phyloP scores from a whole-genome alignment of 2,797 vertebrate species.

The Eulemur rubriventer region DNA sequence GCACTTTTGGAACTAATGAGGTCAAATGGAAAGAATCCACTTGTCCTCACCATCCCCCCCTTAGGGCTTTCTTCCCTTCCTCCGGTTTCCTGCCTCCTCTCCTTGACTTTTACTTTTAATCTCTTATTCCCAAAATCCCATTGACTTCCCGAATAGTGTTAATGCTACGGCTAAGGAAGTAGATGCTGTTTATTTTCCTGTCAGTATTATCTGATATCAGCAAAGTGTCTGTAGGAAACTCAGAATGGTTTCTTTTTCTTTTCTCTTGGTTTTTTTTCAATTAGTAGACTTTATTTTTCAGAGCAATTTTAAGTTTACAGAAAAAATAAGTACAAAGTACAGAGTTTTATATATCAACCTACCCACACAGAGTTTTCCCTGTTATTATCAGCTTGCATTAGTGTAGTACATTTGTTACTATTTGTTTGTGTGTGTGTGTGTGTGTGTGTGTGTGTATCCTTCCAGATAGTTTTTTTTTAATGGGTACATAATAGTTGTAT shows the following conservation, averaged over 20 bases:
- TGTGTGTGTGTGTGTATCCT: background rate
- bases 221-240: background rate
- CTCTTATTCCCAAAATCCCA: background rate
- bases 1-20: slow-evolving; percentile 39
- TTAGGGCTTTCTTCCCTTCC: slow-evolving; percentile 24
- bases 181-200: background rate
- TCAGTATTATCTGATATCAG: background rate
- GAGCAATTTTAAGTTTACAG: background rate
- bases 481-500: background rate
- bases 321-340: background rate
- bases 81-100: background rate
- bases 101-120: background rate
- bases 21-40: background rate
- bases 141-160: background rate
- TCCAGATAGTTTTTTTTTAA: background rate
- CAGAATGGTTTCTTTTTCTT: background rate
- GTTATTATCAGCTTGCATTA: background rate
- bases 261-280: background rate
- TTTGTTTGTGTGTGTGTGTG: background rate
- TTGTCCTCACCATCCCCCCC: background rate
- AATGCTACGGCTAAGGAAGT: background rate
- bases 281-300: background rate
- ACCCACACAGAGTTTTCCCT: background rate
- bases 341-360: background rate
- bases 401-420: background rate